A percentile compares a stretch with the other conserved stretches of the same genome.
These are phyloP conservation scores for Kradibia gibbosae DNA, from an alignment of 1,140 invertebrate genomes.

Conservation along the genomic window DNA sequence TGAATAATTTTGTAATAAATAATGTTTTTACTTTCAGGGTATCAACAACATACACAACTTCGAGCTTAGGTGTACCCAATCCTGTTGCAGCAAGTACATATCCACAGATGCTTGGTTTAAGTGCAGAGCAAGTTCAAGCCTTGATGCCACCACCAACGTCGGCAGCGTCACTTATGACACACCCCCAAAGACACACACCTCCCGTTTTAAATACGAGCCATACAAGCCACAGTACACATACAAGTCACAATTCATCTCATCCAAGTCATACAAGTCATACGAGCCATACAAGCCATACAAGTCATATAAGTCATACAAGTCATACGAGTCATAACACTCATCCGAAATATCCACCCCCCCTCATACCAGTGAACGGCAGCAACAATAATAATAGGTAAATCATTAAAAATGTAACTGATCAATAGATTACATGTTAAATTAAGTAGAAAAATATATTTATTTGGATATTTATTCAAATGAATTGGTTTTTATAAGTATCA, in stretches of 20 bases:
- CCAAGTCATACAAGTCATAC: neutral
- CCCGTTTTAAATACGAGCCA: slow-evolving; percentile 57
- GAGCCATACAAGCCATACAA: slow-evolving; percentile 57
- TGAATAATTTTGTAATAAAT: slow-evolving; percentile 41
- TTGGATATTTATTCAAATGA: neutral
- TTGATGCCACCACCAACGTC: slow-evolving; percentile 67
- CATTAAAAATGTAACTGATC: neutral
- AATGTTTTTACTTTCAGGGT: slow-evolving; percentile 68
- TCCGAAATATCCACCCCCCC: slow-evolving; percentile 74
- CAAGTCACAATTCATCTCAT: slow-evolving; percentile 25
- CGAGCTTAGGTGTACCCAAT: slow-evolving; percentile 67
- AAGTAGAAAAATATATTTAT: neutral
- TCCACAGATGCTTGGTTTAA: slow-evolving; percentile 69
- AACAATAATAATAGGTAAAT: slow-evolving; percentile 53
- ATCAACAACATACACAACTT: slow-evolving; percentile 70
- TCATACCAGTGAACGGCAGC: slow-evolving; percentile 73
- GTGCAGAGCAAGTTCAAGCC: slow-evolving; percentile 69
- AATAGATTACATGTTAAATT: slow-evolving; percentile 16
- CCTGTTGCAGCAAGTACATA: slow-evolving; percentile 67
- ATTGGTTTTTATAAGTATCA: neutral
- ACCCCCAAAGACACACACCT: slow-evolving; percentile 68
- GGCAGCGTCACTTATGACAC: slow-evolving; percentile 64
- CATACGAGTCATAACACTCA: slow-evolving; percentile 46
- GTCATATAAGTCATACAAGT: slow-evolving; percentile 28
- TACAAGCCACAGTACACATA: slow-evolving; percentile 11